Evolutionary conservation across 1,140 invertebrate species (phyloP), one percentile per base, ranked within the genome.

Genomic region (Eumeta japonica): DNA sequence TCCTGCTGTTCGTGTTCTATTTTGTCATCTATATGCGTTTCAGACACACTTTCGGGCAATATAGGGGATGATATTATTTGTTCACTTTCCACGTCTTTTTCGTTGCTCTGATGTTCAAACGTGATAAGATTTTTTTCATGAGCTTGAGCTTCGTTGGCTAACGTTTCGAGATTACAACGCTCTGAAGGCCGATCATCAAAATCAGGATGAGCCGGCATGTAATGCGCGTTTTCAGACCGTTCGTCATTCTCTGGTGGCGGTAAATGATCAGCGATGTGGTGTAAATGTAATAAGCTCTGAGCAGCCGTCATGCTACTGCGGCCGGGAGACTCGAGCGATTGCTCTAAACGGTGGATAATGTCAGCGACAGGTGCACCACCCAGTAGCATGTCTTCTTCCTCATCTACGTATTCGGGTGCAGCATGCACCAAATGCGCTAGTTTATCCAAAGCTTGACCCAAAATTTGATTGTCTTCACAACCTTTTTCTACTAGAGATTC

Each of bases 401-500:
- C 80, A 32, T 80, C 79, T 17, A 65, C 70, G 41, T 83, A 80
- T 55, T 81, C 79, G 24, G 53, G 58, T 0, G 62, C 50, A 2
- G 57, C 58, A 32, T 68, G 54, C 36, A 74, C 71, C 3, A 76
- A 51, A 35, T 75, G 63, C 16, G 66, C 59, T 18, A 74, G 50
- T 41, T 75, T 74, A 27, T 75, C 70, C 14, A 75, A 58, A 14
- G 67, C 62, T 33, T 76, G 73, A 7, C 68, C 76, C 12, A 73
- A 55, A 14, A 77, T 68, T 41, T 78, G 73, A 45, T 81, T 79
- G 41, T 81, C 79, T 46, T 81, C 79, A 46, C 79, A 81, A 35
- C 79, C 78, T 39, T 79, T 76, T 48, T 81, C 78, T 7, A 81
- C 78, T 19, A 81, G 55, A 1, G 79, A 81, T 45, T 81, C 79